A percentile compares a stretch with the other conserved stretches of the same genome.
Evolutionary conservation across 2,888 invertebrate genomes (phyloP).

Genomic region (Lingula anatina): DNA sequence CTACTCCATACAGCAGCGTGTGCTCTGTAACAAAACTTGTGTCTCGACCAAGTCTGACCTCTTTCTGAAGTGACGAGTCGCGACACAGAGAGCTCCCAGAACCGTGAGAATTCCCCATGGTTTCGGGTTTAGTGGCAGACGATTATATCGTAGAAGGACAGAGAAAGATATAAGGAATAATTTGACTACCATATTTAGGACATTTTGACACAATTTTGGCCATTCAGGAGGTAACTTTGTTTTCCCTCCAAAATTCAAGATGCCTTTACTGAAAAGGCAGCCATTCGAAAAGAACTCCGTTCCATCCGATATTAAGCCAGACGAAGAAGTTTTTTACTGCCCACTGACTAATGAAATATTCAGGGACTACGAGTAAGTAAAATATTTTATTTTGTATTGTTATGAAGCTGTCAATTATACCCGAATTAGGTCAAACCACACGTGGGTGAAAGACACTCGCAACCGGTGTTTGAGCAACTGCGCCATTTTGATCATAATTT

Average conservation of each 20-base stretch:
- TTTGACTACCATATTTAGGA: not conserved
- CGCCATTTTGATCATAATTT: slow-evolving; percentile 2
- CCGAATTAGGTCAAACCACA: too few species aligned
- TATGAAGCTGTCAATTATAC: slow-evolving; percentile 3
- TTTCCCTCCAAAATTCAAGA: slow-evolving; percentile 53
- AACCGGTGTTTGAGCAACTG: not conserved
- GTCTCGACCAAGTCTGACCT: not conserved
- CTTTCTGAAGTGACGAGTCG: not conserved
- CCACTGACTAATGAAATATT: slow-evolving; percentile 94
- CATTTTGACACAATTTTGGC: slow-evolving; percentile 1
- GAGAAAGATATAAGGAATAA: too few species aligned
- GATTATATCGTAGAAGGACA: too few species aligned
- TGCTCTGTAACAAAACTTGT: not conserved
- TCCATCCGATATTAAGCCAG: slow-evolving; percentile 71
- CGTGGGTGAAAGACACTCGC: too few species aligned
- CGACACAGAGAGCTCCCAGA: too few species aligned
- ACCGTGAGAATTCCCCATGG: too few species aligned
- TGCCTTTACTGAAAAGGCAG: slow-evolving; percentile 78
- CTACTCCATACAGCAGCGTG: not conserved
- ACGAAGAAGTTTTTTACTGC: slow-evolving; percentile 90
- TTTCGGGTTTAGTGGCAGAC: too few species aligned
- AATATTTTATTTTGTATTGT: slow-evolving; percentile 2
- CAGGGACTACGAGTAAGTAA: slow-evolving; percentile 92
- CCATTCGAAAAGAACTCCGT: slow-evolving; percentile 67
- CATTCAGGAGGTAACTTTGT: slow-evolving; percentile 26